Conservation (phyloP, 2,888 invertebrate genomes). For the Ichneumoninae sp. region DNA sequence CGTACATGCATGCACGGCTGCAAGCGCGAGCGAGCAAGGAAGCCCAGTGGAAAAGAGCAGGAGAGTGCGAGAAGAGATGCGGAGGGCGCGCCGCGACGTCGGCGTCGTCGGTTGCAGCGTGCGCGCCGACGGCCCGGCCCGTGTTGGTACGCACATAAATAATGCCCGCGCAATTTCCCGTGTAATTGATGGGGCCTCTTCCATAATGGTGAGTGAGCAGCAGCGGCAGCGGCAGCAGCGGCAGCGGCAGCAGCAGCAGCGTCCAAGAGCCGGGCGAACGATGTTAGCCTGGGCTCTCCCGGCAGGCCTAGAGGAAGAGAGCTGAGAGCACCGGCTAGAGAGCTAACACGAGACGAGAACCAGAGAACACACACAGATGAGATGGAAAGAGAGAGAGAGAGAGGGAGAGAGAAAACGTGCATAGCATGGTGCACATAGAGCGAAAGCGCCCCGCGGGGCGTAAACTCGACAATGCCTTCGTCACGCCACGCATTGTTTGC, state of each 20-base stretch:
- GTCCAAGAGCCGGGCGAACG: conserved; percentile 55
- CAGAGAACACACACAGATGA: conserved; percentile 23
- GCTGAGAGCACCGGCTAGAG: conserved; percentile 41
- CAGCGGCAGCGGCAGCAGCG: conserved; percentile 59
- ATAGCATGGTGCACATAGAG: conserved; percentile 56
- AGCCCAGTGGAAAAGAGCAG: conserved; percentile 38
- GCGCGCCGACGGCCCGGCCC: conserved; percentile 60
- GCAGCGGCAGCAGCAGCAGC: conserved; percentile 39
- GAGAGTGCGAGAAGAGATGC: conserved; percentile 11
- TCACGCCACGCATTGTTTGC: conserved; percentile 83
- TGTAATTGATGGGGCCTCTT: conserved; percentile 82
- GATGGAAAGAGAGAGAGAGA: conserved; percentile 42
- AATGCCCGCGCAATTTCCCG: conserved; percentile 81
- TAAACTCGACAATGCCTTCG: conserved; percentile 83
- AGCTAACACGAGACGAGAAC: conserved; percentile 48
- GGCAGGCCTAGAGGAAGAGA: conserved; percentile 29
- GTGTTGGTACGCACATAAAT: conserved; percentile 70
- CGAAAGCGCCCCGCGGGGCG: conserved; percentile 80
- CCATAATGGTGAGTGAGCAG: conserved; percentile 78
- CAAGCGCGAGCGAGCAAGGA: conserved; percentile 1
- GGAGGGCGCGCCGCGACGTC: conserved; percentile 43
- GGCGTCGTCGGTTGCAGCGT: conserved; percentile 65
- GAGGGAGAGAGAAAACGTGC: conserved; percentile 32
- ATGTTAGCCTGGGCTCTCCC: conserved; percentile 49
- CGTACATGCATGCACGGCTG: conserved; percentile 27